Base-by-base conservation (phyloP, 2,888 invertebrate species). In the Brachyopa scutellaris region DNA sequence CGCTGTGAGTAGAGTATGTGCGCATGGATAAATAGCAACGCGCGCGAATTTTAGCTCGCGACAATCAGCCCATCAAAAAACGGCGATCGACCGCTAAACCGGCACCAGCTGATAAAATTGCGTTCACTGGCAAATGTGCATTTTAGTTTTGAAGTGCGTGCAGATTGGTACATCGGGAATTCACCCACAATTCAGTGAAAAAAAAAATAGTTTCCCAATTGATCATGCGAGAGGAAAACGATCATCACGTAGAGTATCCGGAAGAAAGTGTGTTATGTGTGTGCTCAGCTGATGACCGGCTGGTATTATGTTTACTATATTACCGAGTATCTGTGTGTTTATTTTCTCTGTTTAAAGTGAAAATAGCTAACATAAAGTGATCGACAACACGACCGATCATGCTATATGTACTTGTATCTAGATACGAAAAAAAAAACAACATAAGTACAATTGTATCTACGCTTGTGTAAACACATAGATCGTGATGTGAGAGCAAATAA, bases 211-310 rank as follows among this genome's bases (percentile, higher is more conserved):
- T n/a, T n/a, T n/a, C n/a, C n/a, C n/a, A n/a, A n/a, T n/a, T 15
- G 61, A 40, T 47, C 61, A 45, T 17, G 59, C 53, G 19, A 62
- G 45, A 47, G 59, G 9, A 26, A 51, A 73, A 33, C 49, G 57
- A 69, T 69, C 69, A 57, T 55, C 66, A 64, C 70, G 5, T 38
- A 19, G 49, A 49, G 62, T 64, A 74, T 69, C 57, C 74, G 55
- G 67, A 74, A 74, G 80, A 80, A 74, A 80, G 80, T 74, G 74
- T 61, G 67, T 55, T 57, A 66, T 55, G 15, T 78, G 66, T 15
- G 8, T 61, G 67, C 66, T 61, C 79, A 79, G 73, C 79, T 79
- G 78, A 72, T 72, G 31, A 51, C 36, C 7, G 21, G 26, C 4
- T 62, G 33, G 53, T 29, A 38, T 36, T 4, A 33, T 21, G 66